phyloP scores from a whole-genome alignment of 2,113 vertebrate species.

The Zosterops borbonicus region DNA sequence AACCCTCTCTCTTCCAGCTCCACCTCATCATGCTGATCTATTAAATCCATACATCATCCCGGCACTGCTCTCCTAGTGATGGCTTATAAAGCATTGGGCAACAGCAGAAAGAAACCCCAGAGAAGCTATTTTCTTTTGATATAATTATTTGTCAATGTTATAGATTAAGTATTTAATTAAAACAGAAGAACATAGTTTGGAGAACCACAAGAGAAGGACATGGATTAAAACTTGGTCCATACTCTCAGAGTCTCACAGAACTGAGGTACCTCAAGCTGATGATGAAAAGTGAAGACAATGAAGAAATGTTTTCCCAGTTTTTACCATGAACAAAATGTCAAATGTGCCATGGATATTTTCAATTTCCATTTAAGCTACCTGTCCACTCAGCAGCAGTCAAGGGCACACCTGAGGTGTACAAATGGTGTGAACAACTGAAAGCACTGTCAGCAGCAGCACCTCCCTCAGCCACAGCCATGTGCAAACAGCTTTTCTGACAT shows the following conservation, averaged over 20 bases:
- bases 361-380: not conserved
- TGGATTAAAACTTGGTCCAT: not conserved
- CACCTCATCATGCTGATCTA: not conserved
- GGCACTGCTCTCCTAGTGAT: not conserved
- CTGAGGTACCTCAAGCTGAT: not conserved
- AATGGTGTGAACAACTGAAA: not conserved
- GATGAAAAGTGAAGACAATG: not conserved
- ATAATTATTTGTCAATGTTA: not conserved
- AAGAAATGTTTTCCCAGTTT: not conserved
- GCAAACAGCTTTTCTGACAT: not conserved
- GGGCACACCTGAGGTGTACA: not conserved
- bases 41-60: not conserved
- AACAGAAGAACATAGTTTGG: not conserved
- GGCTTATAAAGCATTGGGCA: not conserved
- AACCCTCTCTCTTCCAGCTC: not conserved
- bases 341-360: not conserved
- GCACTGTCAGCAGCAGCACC: not conserved
- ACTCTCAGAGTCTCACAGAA: not conserved
- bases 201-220: not conserved
- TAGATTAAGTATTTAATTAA: not conserved
- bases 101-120: not conserved
- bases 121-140: not conserved
- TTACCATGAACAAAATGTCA: not conserved
- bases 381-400: not conserved
- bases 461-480: not conserved